Percentiles rank a stretch among this genome's conserved stretches.
Evolutionary conservation across 2,113 vertebrate species (phyloP).

Genomic region (Antechinus flavipes): DNA sequence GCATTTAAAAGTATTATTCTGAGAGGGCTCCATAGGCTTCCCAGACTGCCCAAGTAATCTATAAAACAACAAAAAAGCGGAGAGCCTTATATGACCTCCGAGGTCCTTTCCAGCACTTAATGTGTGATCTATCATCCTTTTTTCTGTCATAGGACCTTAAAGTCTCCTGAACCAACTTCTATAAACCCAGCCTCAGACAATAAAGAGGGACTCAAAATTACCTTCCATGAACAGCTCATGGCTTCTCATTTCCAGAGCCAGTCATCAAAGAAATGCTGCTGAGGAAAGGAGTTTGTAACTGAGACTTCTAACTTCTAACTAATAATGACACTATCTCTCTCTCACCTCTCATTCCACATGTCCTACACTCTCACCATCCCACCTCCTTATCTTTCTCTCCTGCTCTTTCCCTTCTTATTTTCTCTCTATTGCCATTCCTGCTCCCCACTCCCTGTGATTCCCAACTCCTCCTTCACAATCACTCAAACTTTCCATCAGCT

Average conservation of each 20-base stretch:
- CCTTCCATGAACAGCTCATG: neutral
- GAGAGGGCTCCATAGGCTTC: neutral
- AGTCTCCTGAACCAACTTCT: neutral
- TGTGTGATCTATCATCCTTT: neutral
- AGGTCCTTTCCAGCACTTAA: neutral
- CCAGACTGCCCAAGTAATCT: too few relatives aligned
- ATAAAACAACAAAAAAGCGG: too few relatives aligned
- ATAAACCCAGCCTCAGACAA: neutral
- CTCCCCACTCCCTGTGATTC: slow-evolving; percentile 45
- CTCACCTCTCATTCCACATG: neutral
- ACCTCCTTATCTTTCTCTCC: too few relatives aligned
- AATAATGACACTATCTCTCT: neutral
- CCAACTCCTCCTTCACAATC: neutral
- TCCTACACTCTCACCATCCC: too few relatives aligned
- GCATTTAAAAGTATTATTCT: neutral
- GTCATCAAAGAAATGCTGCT: neutral
- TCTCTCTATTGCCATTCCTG: neutral
- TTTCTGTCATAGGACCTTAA: neutral
- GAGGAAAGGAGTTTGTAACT: neutral
- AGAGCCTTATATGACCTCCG: neutral
- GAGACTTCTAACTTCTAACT: neutral
- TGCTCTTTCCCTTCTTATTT: too few relatives aligned
- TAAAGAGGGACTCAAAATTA: neutral
- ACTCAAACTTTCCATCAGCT: neutral
- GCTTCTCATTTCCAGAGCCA: neutral